Evolutionary conservation across 2,888 invertebrate genomes (phyloP).

Genomic region (Byasa hedistus): DNA sequence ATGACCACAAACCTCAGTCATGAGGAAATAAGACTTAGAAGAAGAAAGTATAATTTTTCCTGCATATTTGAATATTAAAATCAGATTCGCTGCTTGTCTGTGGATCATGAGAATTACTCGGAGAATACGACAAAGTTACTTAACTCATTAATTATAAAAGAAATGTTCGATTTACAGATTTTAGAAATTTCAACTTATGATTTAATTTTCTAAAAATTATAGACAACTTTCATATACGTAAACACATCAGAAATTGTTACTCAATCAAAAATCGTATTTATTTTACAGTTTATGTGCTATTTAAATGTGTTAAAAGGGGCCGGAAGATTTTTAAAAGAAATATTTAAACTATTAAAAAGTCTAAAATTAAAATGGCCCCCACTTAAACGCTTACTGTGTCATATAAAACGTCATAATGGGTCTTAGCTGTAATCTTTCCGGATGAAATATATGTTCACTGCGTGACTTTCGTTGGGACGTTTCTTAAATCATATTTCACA

Average conservation of each 20-base stretch:
- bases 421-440: constrained; percentile 52
- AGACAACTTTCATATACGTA: neutral
- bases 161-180: no score
- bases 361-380: constrained; percentile 35
- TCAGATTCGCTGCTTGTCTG: no score
- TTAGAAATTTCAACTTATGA: neutral
- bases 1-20: no score
- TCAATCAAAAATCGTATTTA: neutral
- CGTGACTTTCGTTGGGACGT: constrained; percentile 61
- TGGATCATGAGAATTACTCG: no score
- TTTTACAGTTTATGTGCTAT: neutral
- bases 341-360: constrained; percentile 39
- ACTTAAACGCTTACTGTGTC: constrained; percentile 44
- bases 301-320: constrained; percentile 7
- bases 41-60: no score
- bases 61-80: no score
- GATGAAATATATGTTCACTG: constrained; percentile 59
- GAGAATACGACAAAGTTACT: no score
- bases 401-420: constrained; percentile 53
- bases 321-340: constrained; percentile 30
- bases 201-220: neutral
- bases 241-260: neutral
- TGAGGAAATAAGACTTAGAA: no score
- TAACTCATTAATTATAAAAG: no score
- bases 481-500: constrained; percentile 49